Conservation (phyloP, 2,797 vertebrate genomes). For the Chromobotia macracanthus region DNA sequence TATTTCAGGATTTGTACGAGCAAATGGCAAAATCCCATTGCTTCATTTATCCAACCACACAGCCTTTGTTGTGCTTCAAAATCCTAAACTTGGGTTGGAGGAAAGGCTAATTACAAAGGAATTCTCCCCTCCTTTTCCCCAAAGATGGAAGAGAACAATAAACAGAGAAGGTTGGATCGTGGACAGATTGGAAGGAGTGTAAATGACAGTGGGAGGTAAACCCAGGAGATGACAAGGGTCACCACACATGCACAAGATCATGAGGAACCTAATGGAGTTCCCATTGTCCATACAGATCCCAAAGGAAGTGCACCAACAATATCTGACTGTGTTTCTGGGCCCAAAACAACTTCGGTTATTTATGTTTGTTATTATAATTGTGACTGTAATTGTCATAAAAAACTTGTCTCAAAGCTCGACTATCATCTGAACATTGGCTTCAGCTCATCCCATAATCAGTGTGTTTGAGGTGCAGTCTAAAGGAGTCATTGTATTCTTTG, state of each 20-base stretch:
- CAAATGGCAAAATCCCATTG: slow-evolving; percentile 10
- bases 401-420: background rate
- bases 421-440: slow-evolving; percentile 4
- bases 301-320: background rate
- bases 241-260: slow-evolving; percentile 30
- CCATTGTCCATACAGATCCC: background rate
- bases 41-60: background rate
- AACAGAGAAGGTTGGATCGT: slow-evolving; percentile 34
- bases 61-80: background rate
- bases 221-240: slow-evolving; percentile 22
- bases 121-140: slow-evolving; percentile 48
- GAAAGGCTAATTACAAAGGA: slow-evolving; percentile 49
- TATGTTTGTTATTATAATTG: background rate
- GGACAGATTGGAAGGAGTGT: slow-evolving; percentile 43
- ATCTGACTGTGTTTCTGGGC: background rate
- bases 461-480: slow-evolving; percentile 37
- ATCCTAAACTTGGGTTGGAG: slow-evolving; percentile 31
- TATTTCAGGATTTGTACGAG: background rate
- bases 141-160: slow-evolving; percentile 50
- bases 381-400: background rate
- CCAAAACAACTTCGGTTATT: background rate
- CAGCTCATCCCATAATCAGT: slow-evolving; percentile 20
- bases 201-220: slow-evolving; percentile 43
- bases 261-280: slow-evolving; percentile 28
- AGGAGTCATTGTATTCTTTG: slow-evolving; percentile 51